Evolutionary conservation across 2,113 vertebrate species (phyloP).

Genomic region (Phodopus roborovskii): DNA sequence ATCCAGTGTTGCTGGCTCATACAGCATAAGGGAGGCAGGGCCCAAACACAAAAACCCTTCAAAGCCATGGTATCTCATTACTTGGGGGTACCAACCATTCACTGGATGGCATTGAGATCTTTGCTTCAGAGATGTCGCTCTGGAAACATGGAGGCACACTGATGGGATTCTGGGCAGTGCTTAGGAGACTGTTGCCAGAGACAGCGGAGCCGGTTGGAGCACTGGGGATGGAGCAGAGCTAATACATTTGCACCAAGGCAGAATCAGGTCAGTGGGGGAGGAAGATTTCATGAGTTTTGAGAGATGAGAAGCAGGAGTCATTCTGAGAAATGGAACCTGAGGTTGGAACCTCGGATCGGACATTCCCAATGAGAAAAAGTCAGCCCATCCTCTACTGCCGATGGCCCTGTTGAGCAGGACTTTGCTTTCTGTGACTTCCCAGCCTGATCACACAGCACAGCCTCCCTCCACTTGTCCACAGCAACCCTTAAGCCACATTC

Average conservation of each 20-base stretch:
- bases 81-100: not conserved
- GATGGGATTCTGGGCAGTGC: not conserved
- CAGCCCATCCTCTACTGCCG: not conserved
- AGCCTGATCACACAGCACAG: not conserved
- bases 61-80: not conserved
- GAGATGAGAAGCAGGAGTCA: not conserved
- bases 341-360: not conserved
- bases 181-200: not conserved
- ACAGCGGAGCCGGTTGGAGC: not conserved
- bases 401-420: not conserved
- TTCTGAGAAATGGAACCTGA: not conserved
- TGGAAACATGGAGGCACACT: not conserved
- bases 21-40: not conserved
- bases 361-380: not conserved
- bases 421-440: not conserved
- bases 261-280: not conserved
- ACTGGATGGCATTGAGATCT: not conserved
- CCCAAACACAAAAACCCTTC: not conserved
- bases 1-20: not conserved
- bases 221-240: not conserved
- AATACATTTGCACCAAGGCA: not conserved
- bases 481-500: not conserved
- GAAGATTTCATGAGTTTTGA: not conserved
- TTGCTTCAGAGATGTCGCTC: not conserved
- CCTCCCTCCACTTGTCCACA: not conserved